Evolutionary conservation across 2,797 vertebrate genomes (phyloP), one percentile per base, ranked within the genome.

Genomic region (Semaprochilodus insignis): DNA sequence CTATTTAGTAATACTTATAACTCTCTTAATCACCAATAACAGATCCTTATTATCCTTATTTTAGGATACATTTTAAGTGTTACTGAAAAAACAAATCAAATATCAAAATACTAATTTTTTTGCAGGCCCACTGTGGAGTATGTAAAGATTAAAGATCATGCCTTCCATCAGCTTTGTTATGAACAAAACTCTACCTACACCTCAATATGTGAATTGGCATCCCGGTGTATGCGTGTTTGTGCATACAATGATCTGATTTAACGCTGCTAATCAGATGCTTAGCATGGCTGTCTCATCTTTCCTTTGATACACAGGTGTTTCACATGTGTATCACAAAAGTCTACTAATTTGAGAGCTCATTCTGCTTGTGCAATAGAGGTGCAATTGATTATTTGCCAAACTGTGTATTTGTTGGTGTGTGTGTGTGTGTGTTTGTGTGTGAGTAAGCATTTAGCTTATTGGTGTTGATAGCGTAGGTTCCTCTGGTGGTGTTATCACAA

Each of bases 201-300:
- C 1, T 34, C 74, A 34, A 75, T 79, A 48, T 80, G 71, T 80
- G 71, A 83, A 80, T 36, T 81, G 78, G 78, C 78, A 25, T 72
- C 27, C 0, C 31, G 63, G 36, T 69, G 62, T 65, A 27, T 62
- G 57, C 19, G 62, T 75, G 55, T 60, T 77, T 60, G 52, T 23
- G 48, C 36, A 44, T 4, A 31, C 27, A 78, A 21, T 48, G 54
- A 55, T 74, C 17, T 55, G 59, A 65, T 59, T 62, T 63, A 73
- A 81, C 81, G 88, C 60, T 51, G 51, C 25, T 48, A 77, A 67
- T 77, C 19, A 25, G 21, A 70, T 62, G 65, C 55, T 63, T 63
- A 54, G 54, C 65, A 71, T 60, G 25, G 23, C 63, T 31, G 71
- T 23, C 4, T 75, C 74, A 40, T 69, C 59, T 63, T 21, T 31